A percentile compares a stretch with the other conserved stretches of the same genome.
phyloP scores from a whole-genome alignment of 2,888 invertebrate genomes.

The Leucozona laternaria region DNA sequence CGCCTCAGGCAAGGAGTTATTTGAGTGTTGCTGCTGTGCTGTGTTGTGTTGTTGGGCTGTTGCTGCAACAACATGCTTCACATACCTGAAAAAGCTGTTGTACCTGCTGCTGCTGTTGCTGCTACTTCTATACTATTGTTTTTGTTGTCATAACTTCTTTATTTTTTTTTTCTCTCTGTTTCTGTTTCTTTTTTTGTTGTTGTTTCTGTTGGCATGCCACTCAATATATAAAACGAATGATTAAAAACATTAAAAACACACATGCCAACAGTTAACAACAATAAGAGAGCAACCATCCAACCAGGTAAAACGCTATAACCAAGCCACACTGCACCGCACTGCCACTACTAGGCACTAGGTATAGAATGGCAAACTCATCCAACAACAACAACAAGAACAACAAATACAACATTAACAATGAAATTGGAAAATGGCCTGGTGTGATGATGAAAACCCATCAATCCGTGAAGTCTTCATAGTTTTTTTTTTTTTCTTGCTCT shows the following conservation, averaged over 20 bases:
- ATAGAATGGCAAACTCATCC: slow-evolving; percentile 24
- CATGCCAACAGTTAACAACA: slow-evolving; percentile 73
- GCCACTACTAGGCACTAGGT: neutral
- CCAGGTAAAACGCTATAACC: slow-evolving; percentile 59
- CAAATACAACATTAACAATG: slow-evolving; percentile 45
- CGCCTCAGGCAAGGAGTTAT: slow-evolving; percentile 33
- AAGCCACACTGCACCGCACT: slow-evolving; percentile 8
- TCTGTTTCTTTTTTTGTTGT: slow-evolving; percentile 9
- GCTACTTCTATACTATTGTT: slow-evolving; percentile 10
- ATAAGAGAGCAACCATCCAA: slow-evolving; percentile 73
- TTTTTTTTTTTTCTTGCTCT: slow-evolving; percentile 36
- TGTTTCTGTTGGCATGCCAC: slow-evolving; percentile 34
- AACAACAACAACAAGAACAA: slow-evolving; percentile 13
- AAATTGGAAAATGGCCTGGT: slow-evolving; percentile 70
- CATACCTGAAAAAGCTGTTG: slow-evolving; percentile 74
- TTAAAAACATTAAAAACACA: slow-evolving; percentile 74
- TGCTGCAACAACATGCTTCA: slow-evolving; percentile 72
- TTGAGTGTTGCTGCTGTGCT: slow-evolving; percentile 40
- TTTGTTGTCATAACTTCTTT: slow-evolving; percentile 40
- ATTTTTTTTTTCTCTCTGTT: slow-evolving; percentile 13
- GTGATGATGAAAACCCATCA: slow-evolving; percentile 71
- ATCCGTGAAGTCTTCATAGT: slow-evolving; percentile 68
- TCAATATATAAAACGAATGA: slow-evolving; percentile 51
- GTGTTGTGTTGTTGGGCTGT: slow-evolving; percentile 56
- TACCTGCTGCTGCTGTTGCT: slow-evolving; percentile 63